Evolutionary conservation across 1,140 invertebrate genomes (phyloP).

Genomic region (Brachionus angularis): DNA sequence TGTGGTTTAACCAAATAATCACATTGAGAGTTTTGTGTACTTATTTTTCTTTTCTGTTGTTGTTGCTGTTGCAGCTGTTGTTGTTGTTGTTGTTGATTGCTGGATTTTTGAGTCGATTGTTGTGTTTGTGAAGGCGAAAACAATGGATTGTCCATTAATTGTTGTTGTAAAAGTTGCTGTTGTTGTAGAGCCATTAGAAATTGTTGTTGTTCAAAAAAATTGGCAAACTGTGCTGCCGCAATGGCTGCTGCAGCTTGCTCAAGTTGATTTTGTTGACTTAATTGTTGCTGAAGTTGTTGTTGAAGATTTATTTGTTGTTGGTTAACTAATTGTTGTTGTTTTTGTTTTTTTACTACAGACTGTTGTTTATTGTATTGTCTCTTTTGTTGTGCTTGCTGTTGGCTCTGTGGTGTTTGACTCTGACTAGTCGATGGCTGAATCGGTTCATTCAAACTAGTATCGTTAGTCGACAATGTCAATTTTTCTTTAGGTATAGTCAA

Average conservation of each 20-base stretch:
- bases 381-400: neutral
- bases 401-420: neutral
- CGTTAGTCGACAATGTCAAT: neutral
- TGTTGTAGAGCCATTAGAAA: slow-evolving; percentile 33
- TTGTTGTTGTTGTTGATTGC: neutral
- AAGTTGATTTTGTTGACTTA: neutral
- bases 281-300: slow-evolving; percentile 10
- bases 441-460: neutral
- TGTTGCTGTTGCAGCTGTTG: neutral
- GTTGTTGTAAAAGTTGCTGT: slow-evolving; percentile 17
- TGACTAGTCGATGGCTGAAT: neutral
- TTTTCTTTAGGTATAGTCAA: slow-evolving; percentile 35
- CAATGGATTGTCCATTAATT: neutral
- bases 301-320: slow-evolving; percentile 5
- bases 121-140: no score
- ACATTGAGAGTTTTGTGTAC: slow-evolving; percentile 65
- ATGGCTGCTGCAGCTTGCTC: slow-evolving; percentile 5
- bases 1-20: slow-evolving; percentile 87
- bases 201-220: slow-evolving; percentile 34
- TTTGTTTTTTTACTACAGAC: neutral
- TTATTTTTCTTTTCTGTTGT: slow-evolving; percentile 18
- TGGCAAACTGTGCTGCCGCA: slow-evolving; percentile 22
- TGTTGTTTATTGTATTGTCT: slow-evolving; percentile 49
- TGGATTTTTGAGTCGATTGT: neutral
- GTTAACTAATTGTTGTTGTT: neutral